Evolutionary conservation across 2,888 invertebrate species (phyloP).

Genomic region (Coleophora flavipennella): DNA sequence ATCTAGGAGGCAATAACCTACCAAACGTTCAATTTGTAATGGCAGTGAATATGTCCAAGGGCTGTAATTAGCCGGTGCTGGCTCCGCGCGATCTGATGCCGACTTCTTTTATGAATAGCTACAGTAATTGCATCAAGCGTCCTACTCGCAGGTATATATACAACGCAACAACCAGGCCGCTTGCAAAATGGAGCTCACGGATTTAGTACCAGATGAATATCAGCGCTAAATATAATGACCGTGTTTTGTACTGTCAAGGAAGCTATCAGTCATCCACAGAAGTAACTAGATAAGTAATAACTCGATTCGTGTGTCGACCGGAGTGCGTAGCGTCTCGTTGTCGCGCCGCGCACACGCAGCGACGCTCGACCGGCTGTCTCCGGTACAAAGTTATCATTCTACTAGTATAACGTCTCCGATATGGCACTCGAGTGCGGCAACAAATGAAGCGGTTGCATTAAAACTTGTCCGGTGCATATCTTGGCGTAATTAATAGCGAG

Average conservation of each 20-base stretch:
- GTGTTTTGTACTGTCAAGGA: slow-evolving; percentile 28
- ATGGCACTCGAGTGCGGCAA: slow-evolving; percentile 56
- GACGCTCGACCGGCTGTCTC: slow-evolving; percentile 33
- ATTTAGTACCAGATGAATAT: slow-evolving; percentile 51
- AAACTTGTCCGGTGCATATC: slow-evolving; percentile 67
- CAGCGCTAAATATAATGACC: slow-evolving; percentile 37
- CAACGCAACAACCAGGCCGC: slow-evolving; percentile 25
- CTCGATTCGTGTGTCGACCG: slow-evolving; percentile 26
- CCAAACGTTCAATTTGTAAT: slow-evolving; percentile 52
- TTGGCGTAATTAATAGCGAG: slow-evolving; percentile 65
- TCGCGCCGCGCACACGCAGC: slow-evolving; percentile 12
- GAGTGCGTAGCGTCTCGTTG: slow-evolving; percentile 11
- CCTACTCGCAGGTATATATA: too few relatives aligned
- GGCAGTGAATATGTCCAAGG: slow-evolving; percentile 53
- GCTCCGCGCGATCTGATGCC: slow-evolving; percentile 54
- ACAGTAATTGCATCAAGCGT: slow-evolving; percentile 51
- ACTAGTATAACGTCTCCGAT: slow-evolving; percentile 58
- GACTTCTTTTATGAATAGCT: slow-evolving; percentile 64
- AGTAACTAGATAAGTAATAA: slow-evolving; percentile 19
- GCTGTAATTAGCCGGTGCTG: slow-evolving; percentile 61
- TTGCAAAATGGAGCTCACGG: slow-evolving; percentile 45
- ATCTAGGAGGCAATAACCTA: too few relatives aligned
- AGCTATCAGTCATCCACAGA: slow-evolving; percentile 41
- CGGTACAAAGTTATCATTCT: slow-evolving; percentile 56
- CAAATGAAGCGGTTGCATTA: slow-evolving; percentile 72